Base-by-base conservation (phyloP, 2,888 invertebrate genomes). In the Morinoia aosen region DNA sequence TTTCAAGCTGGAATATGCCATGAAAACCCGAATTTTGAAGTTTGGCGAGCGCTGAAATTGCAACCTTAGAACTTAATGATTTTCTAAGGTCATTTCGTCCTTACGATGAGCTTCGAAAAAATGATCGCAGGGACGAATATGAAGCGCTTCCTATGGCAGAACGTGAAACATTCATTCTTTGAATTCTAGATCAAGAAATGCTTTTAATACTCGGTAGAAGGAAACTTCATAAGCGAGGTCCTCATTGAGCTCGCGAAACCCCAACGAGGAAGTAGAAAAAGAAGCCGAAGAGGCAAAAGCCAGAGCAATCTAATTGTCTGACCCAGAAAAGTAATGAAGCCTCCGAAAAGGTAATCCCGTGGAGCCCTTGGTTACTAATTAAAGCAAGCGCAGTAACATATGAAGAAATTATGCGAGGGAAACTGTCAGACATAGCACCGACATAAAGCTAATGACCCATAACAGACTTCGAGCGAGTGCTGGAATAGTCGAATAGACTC, bases 351-450 rank as follows among this genome's bases (percentile, higher is more conserved):
- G 93, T 93, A 93, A 93, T 93, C 93, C 93, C 93, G 57, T 14
- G 57, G 93, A 93, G 93, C 57, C 57, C 93, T 93, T 57, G 93
- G 93, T 93, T 93, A 93, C 93, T 93, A 93, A 93, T 93, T 93
- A 93, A 93, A 58, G 57, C 93, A 48, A 58, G 57, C 56, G 93
- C 93, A 93, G 93, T 93, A 93, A 93, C 93, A 93, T 93, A 93
- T 93, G 93, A 93, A 93, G 93, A 93, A 93, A 93, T 93, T 93
- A 93, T 93, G 93, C 93, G 93, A 57, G 93, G 93, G 25, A 93
- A 93, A 93, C 93, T 93, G 93, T 93, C 93, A 93, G 93, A 93
- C 93, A 93, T 93, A 93, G 93, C 93, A 93, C 93, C 93, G 93
- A 93, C 93, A 93, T 93, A 93, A 93, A 93, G 57, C 93, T 93